These are phyloP conservation scores for Tachystola acroxantha DNA, from an alignment of 2,888 invertebrate genomes.

Conservation along the genomic window DNA sequence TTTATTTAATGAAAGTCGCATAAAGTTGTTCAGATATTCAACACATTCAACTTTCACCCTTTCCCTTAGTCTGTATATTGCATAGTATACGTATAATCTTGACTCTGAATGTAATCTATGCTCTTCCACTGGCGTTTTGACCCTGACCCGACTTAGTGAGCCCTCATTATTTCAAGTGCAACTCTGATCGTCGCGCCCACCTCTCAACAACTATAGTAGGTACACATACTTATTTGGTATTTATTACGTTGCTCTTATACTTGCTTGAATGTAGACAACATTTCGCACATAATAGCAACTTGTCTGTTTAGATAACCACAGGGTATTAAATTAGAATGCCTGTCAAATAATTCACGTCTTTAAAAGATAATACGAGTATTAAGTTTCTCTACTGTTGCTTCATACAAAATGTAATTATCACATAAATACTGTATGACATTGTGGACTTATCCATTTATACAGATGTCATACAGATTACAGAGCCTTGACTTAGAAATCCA, in stretches of 20 bases:
- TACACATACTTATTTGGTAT: background rate
- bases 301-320: too few relatives aligned
- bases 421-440: constrained; percentile 2
- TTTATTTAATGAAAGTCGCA: too few relatives aligned
- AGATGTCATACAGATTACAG: constrained; percentile 8
- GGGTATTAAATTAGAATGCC: background rate
- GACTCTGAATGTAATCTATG: background rate
- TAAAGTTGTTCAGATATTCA: too few relatives aligned
- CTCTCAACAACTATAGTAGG: background rate
- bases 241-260: background rate
- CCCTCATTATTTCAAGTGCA: constrained; percentile 10
- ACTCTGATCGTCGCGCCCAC: constrained; percentile 6
- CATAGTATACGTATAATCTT: too few relatives aligned
- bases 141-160: constrained; percentile 6
- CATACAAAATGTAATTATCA: background rate
- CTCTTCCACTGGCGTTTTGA: background rate
- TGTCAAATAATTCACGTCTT: background rate
- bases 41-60: too few relatives aligned
- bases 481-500: constrained; percentile 12
- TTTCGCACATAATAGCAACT: too few relatives aligned
- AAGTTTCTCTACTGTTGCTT: background rate
- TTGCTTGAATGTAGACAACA: background rate
- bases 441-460: constrained; percentile 7
- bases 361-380: background rate
- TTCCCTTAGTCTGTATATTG: too few relatives aligned